Base-by-base conservation (phyloP, 92 coral and sea anemone species). In the Metridium senile region DNA sequence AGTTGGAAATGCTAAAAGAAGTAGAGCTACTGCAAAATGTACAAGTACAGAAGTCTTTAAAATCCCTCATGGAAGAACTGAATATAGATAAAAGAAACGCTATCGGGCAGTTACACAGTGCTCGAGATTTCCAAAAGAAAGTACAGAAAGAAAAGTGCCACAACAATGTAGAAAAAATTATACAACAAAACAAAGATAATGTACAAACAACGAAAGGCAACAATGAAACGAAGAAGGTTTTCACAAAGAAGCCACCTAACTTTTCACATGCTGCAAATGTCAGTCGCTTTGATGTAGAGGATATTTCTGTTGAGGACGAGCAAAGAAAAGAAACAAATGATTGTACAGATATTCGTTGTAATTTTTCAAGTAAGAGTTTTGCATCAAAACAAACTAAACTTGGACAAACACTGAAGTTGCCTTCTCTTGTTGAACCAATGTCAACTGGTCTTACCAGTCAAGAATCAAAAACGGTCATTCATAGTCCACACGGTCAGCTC, bases 11-110 rank as follows among this genome's bases (percentile, higher is more conserved):
- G 35, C 74, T 90, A n/a, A 87, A 88, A 39, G 72, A 70, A 26
- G 77, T 84, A 0, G 95, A 90, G 58, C 70, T 90, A 33, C 85
- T 90, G 35, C 95, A 90, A 54, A 90, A 90, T 46, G 47, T 89
- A 2, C 91, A 87, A 25, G 95, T 90, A 30, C 95, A 90, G 57
- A 89, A 74, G 43, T 56, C 87, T 11, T 47, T 90, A 39, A 87
- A 71, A 34, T 70, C 79, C 8, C 31, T 82, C 33, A 87, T 90
- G 89, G 35, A 34, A 16, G 80, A 68, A 20, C 62, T 84, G 29
- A 71, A 70, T 23, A 10, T 20, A 17, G 66, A 66, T 28, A 77
- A 51, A 27, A 51, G 58, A 54, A 28, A 63, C 21, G 1, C 69
- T 28, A 25, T 77, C 7, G 71, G 85, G 20, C 79, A 70, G 66